Evolutionary conservation across 2,113 vertebrate species (phyloP).

Genomic region (Nothoprocta perdicaria): DNA sequence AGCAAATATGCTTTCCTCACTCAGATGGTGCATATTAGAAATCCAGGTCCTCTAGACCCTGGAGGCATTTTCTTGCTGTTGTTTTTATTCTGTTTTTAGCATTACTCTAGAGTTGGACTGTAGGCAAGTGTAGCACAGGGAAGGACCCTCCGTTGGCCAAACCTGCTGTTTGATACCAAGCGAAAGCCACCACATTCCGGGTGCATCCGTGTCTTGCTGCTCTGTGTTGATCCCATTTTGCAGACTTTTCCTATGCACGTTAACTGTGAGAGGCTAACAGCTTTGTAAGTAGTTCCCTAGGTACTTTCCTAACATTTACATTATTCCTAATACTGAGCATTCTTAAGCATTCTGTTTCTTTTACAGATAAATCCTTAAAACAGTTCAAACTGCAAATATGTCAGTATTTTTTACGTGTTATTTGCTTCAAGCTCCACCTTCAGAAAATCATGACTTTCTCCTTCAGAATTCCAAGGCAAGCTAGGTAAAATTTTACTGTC

Average conservation of each 20-base stretch:
- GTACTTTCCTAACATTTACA: conserved; percentile 8
- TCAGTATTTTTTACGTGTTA: conserved; percentile 10
- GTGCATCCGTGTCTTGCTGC: conserved; percentile 33
- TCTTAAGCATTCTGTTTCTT: background rate
- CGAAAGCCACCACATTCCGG: conserved; percentile 46
- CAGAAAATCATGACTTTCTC: background rate
- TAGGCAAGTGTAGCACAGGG: conserved; percentile 29
- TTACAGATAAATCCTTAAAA: background rate
- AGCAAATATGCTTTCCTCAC: conserved; percentile 3
- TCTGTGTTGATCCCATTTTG: conserved; percentile 43
- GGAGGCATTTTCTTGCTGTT: conserved; percentile 2
- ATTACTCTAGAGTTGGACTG: conserved; percentile 14
- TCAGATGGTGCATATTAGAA: conserved; percentile 24
- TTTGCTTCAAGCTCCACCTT: conserved; percentile 9
- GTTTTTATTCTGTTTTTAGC: background rate
- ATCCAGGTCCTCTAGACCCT: conserved; percentile 18
- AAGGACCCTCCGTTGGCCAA: background rate
- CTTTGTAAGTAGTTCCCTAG: conserved; percentile 34
- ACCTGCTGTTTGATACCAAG: background rate
- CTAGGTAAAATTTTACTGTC: background rate
- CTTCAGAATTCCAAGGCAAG: background rate
- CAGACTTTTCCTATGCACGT: conserved; percentile 40
- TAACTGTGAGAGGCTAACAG: conserved; percentile 30
- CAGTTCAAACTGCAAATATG: background rate
- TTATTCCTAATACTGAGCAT: background rate